Percentiles rank a stretch among this genome's conserved stretches.
Evolutionary conservation across 92 coral and sea anemone species (phyloP).

Genomic region (Epizoanthus illoricatus): DNA sequence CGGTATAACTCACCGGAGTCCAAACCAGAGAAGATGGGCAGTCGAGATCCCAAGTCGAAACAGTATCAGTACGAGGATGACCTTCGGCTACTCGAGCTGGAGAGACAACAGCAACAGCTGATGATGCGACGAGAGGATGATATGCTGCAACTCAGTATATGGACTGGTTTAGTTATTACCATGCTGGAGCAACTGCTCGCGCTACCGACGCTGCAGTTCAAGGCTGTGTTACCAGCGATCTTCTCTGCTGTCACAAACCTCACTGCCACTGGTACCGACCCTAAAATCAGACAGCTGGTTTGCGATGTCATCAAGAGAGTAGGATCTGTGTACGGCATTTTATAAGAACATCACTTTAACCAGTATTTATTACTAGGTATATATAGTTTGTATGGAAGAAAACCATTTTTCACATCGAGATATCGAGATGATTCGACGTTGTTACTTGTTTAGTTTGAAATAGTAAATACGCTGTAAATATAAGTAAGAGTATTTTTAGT

Average conservation of each 20-base stretch:
- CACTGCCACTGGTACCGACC: slow-evolving; percentile 86
- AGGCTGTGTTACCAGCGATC: slow-evolving; percentile 98
- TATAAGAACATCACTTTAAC: slow-evolving; percentile 38
- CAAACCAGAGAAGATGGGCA: slow-evolving; percentile 49
- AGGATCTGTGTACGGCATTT: slow-evolving; percentile 94
- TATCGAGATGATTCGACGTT: too few species aligned
- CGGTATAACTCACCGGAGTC: slow-evolving; percentile 67
- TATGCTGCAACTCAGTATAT: slow-evolving; percentile 82
- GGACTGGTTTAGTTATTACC: slow-evolving; percentile 90
- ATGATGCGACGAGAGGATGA: slow-evolving; percentile 86
- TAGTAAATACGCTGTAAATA: too few species aligned
- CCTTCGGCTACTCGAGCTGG: slow-evolving; percentile 77
- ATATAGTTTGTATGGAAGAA: too few species aligned
- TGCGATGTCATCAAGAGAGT: slow-evolving; percentile 91
- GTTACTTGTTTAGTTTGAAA: too few species aligned
- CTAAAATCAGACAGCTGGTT: slow-evolving; percentile 92
- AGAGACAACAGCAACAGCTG: slow-evolving; percentile 69
- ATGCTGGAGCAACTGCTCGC: slow-evolving; percentile 88
- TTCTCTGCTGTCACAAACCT: slow-evolving; percentile 97
- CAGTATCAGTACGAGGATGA: slow-evolving; percentile 81
- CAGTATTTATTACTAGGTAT: too few species aligned
- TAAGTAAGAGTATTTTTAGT: too few species aligned
- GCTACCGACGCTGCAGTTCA: slow-evolving; percentile 98
- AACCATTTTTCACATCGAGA: too few species aligned
- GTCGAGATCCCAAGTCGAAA: slow-evolving; percentile 61